Conservation (phyloP, 1,140 invertebrate species). For the Arctopsyche grandis region DNA sequence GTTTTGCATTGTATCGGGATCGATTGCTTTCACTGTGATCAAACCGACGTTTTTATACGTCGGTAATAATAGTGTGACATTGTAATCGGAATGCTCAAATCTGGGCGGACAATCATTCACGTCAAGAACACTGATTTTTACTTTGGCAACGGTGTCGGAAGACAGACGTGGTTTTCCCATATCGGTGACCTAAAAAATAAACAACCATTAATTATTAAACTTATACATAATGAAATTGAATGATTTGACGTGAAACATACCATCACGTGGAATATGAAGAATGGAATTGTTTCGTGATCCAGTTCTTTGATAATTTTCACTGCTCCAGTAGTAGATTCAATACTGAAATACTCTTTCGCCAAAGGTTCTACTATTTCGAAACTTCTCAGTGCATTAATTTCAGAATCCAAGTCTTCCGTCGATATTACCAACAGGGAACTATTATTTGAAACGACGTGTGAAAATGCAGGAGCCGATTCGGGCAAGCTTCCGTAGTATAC, state of each 20-base stretch:
- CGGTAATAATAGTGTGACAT: slow-evolving; percentile 82
- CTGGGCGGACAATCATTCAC: slow-evolving; percentile 88
- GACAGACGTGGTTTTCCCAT: slow-evolving; percentile 83
- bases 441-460: slow-evolving; percentile 74
- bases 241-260: slow-evolving; percentile 54
- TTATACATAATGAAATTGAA: slow-evolving; percentile 2
- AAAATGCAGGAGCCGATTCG: slow-evolving; percentile 77
- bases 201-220: not conserved
- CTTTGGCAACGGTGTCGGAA: slow-evolving; percentile 77
- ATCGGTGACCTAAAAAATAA: slow-evolving; percentile 65
- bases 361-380: slow-evolving; percentile 86
- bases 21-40: slow-evolving; percentile 74
- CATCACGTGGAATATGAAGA: slow-evolving; percentile 83
- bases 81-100: slow-evolving; percentile 77
- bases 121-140: slow-evolving; percentile 81
- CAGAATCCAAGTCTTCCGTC: slow-evolving; percentile 81
- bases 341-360: slow-evolving; percentile 80
- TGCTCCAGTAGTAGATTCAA: slow-evolving; percentile 90
- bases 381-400: slow-evolving; percentile 82
- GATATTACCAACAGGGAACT: slow-evolving; percentile 82
- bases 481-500: slow-evolving; percentile 77
- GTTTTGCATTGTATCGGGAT: slow-evolving; percentile 76
- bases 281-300: slow-evolving; percentile 81
- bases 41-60: slow-evolving; percentile 80
- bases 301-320: slow-evolving; percentile 80